Conservation (phyloP, 2,113 vertebrate genomes). For the Alligator sinensis region DNA sequence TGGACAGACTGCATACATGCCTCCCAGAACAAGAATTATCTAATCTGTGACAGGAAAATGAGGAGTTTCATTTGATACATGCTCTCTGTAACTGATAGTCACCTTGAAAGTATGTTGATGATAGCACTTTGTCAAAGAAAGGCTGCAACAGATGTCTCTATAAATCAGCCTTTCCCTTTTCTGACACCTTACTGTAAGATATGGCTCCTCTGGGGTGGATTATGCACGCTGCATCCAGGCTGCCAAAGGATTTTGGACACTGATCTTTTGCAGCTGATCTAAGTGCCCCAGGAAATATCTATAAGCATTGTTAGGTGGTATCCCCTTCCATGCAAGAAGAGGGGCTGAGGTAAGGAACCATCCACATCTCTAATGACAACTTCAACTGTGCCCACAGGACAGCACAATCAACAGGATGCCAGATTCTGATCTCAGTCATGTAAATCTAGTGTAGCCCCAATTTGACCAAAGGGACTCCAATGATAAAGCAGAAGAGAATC, state of each 20-base stretch:
- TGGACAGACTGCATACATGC: accelerated
- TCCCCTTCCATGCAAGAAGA: not conserved
- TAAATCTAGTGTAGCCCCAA: not conserved
- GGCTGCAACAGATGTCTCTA: not conserved
- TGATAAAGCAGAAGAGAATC: not conserved
- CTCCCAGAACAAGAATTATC: not conserved
- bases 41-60: not conserved
- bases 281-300: not conserved
- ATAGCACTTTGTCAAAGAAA: not conserved
- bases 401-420: not conserved
- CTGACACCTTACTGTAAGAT: not conserved
- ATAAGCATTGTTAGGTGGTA: not conserved
- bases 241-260: not conserved
- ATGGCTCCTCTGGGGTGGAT: not conserved
- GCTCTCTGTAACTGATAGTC: not conserved
- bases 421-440: not conserved
- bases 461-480: not conserved
- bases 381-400: not conserved
- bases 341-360: not conserved
- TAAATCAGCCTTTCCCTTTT: not conserved
- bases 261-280: not conserved
- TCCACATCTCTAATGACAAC: not conserved
- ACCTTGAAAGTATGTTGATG: not conserved
- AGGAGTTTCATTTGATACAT: not conserved
- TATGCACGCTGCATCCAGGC: not conserved